Percentiles rank a stretch among this genome's conserved stretches.
These are phyloP conservation scores for Iphiclides podalirius DNA, from an alignment of 2,888 invertebrate genomes.

Conservation along the genomic window DNA sequence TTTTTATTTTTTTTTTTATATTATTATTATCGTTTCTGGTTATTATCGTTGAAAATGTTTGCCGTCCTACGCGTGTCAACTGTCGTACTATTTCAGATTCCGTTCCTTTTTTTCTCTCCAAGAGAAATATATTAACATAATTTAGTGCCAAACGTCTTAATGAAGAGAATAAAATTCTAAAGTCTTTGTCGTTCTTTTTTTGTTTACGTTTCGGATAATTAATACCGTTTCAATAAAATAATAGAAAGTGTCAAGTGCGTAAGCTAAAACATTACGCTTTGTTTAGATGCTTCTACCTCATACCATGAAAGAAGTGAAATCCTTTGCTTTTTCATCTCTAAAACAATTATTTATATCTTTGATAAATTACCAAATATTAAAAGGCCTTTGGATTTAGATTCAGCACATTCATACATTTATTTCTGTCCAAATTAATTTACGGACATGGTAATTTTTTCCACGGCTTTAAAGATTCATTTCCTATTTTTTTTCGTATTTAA, in stretches of 20 bases:
- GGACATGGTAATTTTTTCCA: not conserved
- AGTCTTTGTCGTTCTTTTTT: slow-evolving; percentile 5
- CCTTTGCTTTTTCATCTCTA: no score
- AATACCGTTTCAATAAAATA: no score
- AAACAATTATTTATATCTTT: no score
- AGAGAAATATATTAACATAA: slow-evolving; percentile 17
- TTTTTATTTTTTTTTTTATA: no score
- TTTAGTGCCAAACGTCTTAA: slow-evolving; percentile 20
- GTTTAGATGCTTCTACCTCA: no score
- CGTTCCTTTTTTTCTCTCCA: slow-evolving; percentile 23
- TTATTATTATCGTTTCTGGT: not conserved
- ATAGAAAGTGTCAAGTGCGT: no score
- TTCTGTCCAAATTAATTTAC: not conserved
- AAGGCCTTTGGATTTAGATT: no score
- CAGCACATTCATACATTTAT: no score
- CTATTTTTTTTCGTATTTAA: not conserved
- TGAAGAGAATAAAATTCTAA: slow-evolving; percentile 19
- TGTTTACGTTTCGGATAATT: not conserved
- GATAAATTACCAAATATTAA: no score
- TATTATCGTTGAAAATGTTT: slow-evolving; percentile 11
- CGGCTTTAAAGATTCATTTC: not conserved
- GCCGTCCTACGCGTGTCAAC: slow-evolving; percentile 23
- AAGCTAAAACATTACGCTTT: no score
- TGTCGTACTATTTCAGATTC: slow-evolving; percentile 15
- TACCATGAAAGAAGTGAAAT: no score